Base-by-base conservation (phyloP, 2,797 vertebrate genomes). In the Hydrolagus colliei region DNA sequence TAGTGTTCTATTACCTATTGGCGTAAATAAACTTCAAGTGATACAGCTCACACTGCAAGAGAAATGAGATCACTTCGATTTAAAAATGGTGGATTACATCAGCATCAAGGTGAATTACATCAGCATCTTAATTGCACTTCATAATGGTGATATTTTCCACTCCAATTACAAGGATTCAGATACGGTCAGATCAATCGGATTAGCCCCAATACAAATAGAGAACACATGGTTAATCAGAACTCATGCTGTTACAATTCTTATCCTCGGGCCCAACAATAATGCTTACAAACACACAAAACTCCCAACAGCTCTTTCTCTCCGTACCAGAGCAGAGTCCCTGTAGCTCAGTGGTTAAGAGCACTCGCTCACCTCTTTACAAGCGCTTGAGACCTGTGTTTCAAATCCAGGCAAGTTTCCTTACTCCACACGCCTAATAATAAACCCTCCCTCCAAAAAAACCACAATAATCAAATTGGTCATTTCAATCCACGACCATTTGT, bases 221-320 rank as follows among this genome's bases (percentile, higher is more conserved):
- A 74, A 74, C 73, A 74, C 32, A 74, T 80, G 78, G n/a, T 27
- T 62, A 80, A 32, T 65, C n/a, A 80, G 12, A 74, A 74, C 41
- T 52, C 41, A 74, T 41, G 41, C 41, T 5, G 73, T 14, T 74
- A 41, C 32, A 41, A 35, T 74, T 74, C 73, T 74, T 74, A 74
- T 74, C 73, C 13, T 65, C n/a, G 9, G 22, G 22, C 22, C 6
- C 78, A 65, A 32, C 62, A 65, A 65, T 27, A 16, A 32, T 32
- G 61, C 62, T 65, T 80, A 27, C 62, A 80, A 80, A 14, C 62
- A 80, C 65, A 14, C 62, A 80, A 9, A 77, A 63, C 27, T 8
- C 41, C 41, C 41, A 52, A 6, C 11, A 77, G 41, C 20, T 12
- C 6, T 76, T 76, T 63, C 16, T 13, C 14, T 27, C 10, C 11